These are phyloP conservation scores for Nasonia oneida DNA, from an alignment of 2,888 invertebrate species.

Conservation along the genomic window DNA sequence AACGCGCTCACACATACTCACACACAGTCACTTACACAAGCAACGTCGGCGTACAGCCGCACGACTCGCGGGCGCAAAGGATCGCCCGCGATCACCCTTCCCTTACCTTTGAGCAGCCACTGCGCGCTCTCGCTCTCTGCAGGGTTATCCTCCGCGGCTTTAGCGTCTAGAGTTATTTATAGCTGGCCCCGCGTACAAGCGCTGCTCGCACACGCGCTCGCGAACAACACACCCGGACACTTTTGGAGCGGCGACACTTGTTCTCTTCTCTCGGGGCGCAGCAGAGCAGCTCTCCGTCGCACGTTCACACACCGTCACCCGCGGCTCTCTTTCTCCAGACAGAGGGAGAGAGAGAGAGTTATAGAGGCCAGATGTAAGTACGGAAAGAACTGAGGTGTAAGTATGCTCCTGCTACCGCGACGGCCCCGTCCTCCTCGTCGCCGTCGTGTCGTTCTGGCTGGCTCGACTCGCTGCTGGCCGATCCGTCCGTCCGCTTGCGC, in stretches of 20 bases:
- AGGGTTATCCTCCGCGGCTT: not conserved
- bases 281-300: slow-evolving; percentile 16
- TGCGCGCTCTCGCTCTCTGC: not conserved
- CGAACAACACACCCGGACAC: slow-evolving; percentile 10
- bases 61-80: not conserved
- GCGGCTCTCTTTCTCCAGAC: not conserved
- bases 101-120: not conserved
- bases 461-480: slow-evolving; percentile 20
- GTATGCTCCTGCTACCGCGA: not conserved
- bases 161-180: not conserved
- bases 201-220: slow-evolving; percentile 8
- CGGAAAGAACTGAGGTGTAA: not conserved
- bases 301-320: slow-evolving; percentile 19
- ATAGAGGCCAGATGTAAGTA: not conserved
- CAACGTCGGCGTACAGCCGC: not conserved
- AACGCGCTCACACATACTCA: slow-evolving; percentile 1
- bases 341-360: not conserved
- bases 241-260: slow-evolving; percentile 7
- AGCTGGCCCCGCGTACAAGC: not conserved
- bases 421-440: slow-evolving; percentile 13
- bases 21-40: not conserved
- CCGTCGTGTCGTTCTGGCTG: slow-evolving; percentile 27
- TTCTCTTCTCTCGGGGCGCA: not conserved
- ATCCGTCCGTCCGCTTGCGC: slow-evolving; percentile 52
- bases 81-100: not conserved